phyloP scores from a whole-genome alignment of 2,888 invertebrate genomes.

The Ganaspis brasiliensis region DNA sequence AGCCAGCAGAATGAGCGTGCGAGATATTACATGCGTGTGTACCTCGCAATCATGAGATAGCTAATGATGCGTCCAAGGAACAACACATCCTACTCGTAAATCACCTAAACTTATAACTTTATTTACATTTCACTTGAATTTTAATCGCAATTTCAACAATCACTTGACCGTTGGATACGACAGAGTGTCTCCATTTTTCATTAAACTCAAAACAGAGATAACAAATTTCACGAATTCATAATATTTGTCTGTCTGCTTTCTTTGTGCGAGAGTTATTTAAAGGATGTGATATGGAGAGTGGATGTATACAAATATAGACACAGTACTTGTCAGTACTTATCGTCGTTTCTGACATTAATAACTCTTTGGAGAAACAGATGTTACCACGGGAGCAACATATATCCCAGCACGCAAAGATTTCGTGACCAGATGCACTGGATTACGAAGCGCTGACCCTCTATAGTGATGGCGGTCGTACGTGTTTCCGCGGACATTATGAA shows the following conservation, averaged over 20 bases:
- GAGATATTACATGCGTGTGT: neutral
- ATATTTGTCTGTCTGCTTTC: neutral
- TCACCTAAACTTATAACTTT: slow-evolving; percentile 17
- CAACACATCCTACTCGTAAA: slow-evolving; percentile 3
- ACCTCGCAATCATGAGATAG: slow-evolving; percentile 8
- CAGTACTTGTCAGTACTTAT: slow-evolving; percentile 12
- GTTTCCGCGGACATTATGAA: slow-evolving; percentile 66
- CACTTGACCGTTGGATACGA: neutral
- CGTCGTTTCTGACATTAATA: slow-evolving; percentile 29
- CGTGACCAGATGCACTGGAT: slow-evolving; percentile 47
- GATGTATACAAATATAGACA: neutral
- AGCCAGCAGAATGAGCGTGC: neutral
- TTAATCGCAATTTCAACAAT: slow-evolving; percentile 1
- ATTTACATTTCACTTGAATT: slow-evolving; percentile 34
- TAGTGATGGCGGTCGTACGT: slow-evolving; percentile 61
- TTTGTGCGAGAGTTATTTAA: neutral
- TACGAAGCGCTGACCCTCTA: slow-evolving; percentile 35
- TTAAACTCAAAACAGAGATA: no score
- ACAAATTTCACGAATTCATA: no score
- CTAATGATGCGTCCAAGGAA: slow-evolving; percentile 12
- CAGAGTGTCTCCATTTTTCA: no score
- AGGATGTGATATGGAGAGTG: neutral
- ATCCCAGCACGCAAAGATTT: slow-evolving; percentile 36
- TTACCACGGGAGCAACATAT: slow-evolving; percentile 3
- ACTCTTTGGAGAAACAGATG: slow-evolving; percentile 32